Percentiles rank a stretch among this genome's conserved stretches.
Conservation (phyloP, 2,888 invertebrate genomes). For the Andrena minutula region DNA sequence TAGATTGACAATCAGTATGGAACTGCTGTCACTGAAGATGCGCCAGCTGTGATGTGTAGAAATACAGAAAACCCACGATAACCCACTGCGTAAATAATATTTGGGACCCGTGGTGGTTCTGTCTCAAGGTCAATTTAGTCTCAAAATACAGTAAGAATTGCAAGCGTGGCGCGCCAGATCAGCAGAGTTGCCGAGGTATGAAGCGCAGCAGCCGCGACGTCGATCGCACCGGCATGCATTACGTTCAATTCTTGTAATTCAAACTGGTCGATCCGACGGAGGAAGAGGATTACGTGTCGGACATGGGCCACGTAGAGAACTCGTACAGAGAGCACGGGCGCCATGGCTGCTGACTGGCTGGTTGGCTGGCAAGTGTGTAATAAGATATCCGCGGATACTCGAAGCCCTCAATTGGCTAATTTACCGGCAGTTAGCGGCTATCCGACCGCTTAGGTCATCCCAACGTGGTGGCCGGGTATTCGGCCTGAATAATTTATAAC, state of each 20-base stretch:
- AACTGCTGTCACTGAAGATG: too few relatives aligned
- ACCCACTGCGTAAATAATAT: neutral
- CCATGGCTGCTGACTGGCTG: slow-evolving; percentile 79
- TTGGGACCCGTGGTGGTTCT: neutral
- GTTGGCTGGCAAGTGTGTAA: slow-evolving; percentile 83
- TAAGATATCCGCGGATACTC: slow-evolving; percentile 85
- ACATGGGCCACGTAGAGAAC: slow-evolving; percentile 50
- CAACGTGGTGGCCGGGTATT: slow-evolving; percentile 81
- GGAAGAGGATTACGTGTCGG: slow-evolving; percentile 76
- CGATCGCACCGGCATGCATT: slow-evolving; percentile 31
- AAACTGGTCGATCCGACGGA: slow-evolving; percentile 56
- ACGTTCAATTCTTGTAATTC: slow-evolving; percentile 51
- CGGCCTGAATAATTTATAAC: slow-evolving; percentile 85
- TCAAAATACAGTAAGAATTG: neutral
- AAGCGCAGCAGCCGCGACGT: neutral
- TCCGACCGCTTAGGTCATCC: slow-evolving; percentile 84
- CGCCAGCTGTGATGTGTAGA: too few relatives aligned
- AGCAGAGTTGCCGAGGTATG: neutral
- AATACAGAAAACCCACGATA: too few relatives aligned
- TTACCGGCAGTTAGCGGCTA: slow-evolving; percentile 84
- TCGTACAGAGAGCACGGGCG: slow-evolving; percentile 77
- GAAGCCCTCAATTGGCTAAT: slow-evolving; percentile 85
- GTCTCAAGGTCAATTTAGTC: neutral
- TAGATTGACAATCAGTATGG: too few relatives aligned
- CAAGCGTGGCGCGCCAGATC: neutral